Base-by-base conservation (phyloP, 2,113 vertebrate species). In the Peromyscus polionotus region DNA sequence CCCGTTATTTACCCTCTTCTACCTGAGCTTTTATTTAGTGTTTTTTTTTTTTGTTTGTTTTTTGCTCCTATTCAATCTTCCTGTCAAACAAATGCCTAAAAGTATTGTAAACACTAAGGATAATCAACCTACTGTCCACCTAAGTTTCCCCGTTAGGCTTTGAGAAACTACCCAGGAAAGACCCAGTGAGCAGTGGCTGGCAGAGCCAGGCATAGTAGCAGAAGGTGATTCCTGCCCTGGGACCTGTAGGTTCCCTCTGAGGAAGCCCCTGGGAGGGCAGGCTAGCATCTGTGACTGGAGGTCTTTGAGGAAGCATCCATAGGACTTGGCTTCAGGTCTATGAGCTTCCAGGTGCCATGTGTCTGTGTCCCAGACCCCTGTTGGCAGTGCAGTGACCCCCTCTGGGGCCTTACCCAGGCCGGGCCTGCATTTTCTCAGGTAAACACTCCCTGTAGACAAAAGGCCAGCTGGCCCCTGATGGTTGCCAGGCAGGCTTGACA, bases 401-500 rank as follows among this genome's bases (percentile, higher is more conserved):
- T n/a, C 22, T 28, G 45, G 86, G 24, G 48, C 10, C 67, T 88
- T 36, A 3, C 42, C 42, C 20, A n/a, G 33, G 19, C 26, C 33
- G 17, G 28, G 67, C 67, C 48, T 88, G 48, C 67, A 28, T 22
- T 72, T 88, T 72, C 67, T 88, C 65, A 88, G 85, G 85, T 70
- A 72, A 88, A 70, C 48, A 88, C 11, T 72, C 45, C 48, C 65
- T 36, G 36, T 11, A 70, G 20, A 88, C 67, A 54, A 24, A 70
- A 45, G 48, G 85, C 85, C 61, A 86, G 61, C 83, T 65, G 45
- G 42, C 33, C n/a, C 54, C 45, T 54, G 85, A 88, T 36, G 67
- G 85, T 51, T 88, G 65, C 85, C 85, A 88, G 85, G 85, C 63
- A n/a, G 67, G 67, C 67, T 68, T 39, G 45, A 72, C 86, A 72